Conservation (phyloP, 2,888 invertebrate species). For the Nephrotoma flavescens region DNA sequence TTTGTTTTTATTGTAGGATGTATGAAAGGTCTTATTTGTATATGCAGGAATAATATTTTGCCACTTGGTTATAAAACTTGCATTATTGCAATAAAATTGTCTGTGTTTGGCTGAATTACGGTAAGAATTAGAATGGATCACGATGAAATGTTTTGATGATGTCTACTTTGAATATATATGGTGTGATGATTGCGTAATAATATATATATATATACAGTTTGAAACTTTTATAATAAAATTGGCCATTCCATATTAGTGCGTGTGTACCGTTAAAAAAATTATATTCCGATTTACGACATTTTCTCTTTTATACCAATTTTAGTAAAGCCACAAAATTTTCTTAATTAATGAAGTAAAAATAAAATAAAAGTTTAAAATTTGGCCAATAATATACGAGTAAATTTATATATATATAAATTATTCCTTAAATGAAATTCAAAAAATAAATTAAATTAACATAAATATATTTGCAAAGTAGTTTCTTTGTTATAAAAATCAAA, state of each 20-base stretch:
- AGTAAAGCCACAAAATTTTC: neutral
- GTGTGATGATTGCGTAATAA: too few relatives aligned
- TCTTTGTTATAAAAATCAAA: neutral
- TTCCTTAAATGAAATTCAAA: neutral
- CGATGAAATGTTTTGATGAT: neutral
- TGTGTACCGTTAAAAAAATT: too few relatives aligned
- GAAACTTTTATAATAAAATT: too few relatives aligned
- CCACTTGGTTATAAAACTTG: neutral
- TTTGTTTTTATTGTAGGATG: neutral
- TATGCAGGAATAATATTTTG: neutral
- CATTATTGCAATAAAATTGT: neutral
- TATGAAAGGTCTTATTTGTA: neutral
- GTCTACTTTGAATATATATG: neutral
- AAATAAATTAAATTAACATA: neutral
- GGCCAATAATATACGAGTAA: neutral
- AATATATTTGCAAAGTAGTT: neutral
- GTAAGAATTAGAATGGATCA: neutral
- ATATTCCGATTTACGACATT: neutral
- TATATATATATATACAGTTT: too few relatives aligned
- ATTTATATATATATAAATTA: neutral
- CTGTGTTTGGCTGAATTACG: neutral
- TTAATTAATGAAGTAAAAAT: neutral
- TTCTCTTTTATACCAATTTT: neutral
- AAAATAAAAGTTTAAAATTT: neutral
- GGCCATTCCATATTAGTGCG: too few relatives aligned